Base-by-base conservation (phyloP, 35 echinoderm and acorn worm genomes). In the Strongylocentrotus purpuratus region DNA sequence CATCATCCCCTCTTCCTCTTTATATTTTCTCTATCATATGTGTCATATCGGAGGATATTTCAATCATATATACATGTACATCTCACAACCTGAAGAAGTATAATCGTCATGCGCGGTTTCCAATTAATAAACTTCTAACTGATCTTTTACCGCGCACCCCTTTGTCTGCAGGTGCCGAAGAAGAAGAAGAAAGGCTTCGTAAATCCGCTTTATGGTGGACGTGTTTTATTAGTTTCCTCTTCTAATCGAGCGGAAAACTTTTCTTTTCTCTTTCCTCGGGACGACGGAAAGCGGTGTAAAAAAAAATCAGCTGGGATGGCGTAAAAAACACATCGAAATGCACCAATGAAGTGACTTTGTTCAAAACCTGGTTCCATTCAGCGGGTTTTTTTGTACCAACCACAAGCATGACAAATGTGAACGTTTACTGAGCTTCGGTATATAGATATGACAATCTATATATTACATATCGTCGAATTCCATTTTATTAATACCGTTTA, bases 231-330 rank as follows among this genome's bases (percentile, higher is more conserved):
- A 78, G 65, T 78, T 78, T 78, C 65, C 65, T 78, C 28, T 78
- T n/a, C 65, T 78, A 78, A 78, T 78, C 65, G 65, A 78, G 65
- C 65, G 65, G 65, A 78, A 78, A n/a, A 78, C 65, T 78, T 78
- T 78, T 78, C 65, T 78, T 28, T 78, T 78, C 65, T 22, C 28
- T 7, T 78, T 78, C 8, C 25, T 78, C 65, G 65, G 65, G 20
- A 78, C 28, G 20, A 78, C 28, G 20, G 20, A 78, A 78, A 28
- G 65, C 65, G 65, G 65, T 78, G 65, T 78, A 78, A 78, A 78
- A 65, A 65, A 2, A 78, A 28, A 78, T 22, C 22, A n/a, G 20
- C 20, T 22, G 7, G 20, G 65, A 78, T 78, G 65, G 65, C 65
- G 65, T 15, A 78, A 28, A 70, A 78, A 22, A 78, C 65, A 41